phyloP scores from a whole-genome alignment of 2,888 invertebrate genomes.

The Zele albiditarsus region DNA sequence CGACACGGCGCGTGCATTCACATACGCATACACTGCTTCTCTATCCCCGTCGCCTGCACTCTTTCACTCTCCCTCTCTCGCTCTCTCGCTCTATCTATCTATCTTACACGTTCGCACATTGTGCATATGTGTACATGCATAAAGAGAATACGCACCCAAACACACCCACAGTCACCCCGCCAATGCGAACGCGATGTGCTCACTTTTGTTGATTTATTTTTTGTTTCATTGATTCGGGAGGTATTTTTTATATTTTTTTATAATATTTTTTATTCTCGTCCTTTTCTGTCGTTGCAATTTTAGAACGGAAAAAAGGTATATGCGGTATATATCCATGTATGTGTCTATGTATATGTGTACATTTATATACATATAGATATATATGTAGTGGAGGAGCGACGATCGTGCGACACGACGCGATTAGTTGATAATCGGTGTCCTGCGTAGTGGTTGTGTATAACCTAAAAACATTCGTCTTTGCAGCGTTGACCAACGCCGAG shows the following conservation, averaged over 20 bases:
- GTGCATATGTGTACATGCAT: neutral
- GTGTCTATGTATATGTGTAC: too few species aligned
- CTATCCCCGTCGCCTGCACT: neutral
- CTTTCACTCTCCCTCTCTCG: slow-evolving; percentile 4
- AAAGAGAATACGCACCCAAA: neutral
- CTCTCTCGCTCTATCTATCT: neutral
- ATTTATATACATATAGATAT: neutral
- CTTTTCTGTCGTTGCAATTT: neutral
- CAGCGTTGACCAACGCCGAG: slow-evolving; percentile 57
- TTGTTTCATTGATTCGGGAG: slow-evolving; percentile 32
- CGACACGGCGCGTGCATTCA: slow-evolving; percentile 27
- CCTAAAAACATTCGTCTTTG: slow-evolving; percentile 41
- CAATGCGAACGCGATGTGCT: neutral
- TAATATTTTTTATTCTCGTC: too few species aligned
- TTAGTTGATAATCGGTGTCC: slow-evolving; percentile 41
- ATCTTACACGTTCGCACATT: neutral
- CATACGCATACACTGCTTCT: neutral
- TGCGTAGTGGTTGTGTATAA: slow-evolving; percentile 27
- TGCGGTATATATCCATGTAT: slow-evolving; percentile 3
- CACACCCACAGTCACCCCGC: neutral
- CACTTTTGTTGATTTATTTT: slow-evolving; percentile 8
- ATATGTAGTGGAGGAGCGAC: neutral
- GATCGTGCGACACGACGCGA: slow-evolving; percentile 38
- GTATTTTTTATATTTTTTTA: neutral
- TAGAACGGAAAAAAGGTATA: slow-evolving; percentile 17